Percentiles rank a stretch among this genome's conserved stretches.
Evolutionary conservation across 2,797 vertebrate genomes (phyloP).

Genomic region (Pampus argenteus): DNA sequence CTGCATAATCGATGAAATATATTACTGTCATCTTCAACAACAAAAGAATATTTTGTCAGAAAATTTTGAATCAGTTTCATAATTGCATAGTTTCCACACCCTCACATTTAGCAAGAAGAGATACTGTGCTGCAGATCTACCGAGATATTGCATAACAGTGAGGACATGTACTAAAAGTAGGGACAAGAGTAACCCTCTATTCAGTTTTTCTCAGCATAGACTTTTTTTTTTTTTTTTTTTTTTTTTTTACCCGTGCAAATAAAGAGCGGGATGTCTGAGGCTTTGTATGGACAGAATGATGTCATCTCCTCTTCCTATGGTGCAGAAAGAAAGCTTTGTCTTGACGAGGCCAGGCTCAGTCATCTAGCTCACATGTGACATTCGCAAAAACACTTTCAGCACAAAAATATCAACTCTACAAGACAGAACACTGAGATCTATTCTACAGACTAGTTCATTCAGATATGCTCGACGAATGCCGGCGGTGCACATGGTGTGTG

Average conservation of each 20-base stretch:
- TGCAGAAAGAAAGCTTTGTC: constrained; percentile 85
- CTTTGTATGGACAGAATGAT: constrained; percentile 81
- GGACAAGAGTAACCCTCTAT: constrained; percentile 48
- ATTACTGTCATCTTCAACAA: not conserved
- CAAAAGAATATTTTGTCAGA: not conserved
- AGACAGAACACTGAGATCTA: constrained; percentile 32
- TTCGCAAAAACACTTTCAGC: constrained; percentile 64
- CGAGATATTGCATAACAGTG: constrained; percentile 30
- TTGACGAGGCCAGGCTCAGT: constrained; percentile 64
- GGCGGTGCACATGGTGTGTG: constrained; percentile 9
- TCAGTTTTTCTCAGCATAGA: constrained; percentile 39
- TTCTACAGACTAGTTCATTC: constrained; percentile 35
- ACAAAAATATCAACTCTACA: constrained; percentile 56
- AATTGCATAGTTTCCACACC: constrained; percentile 24
- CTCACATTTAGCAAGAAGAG: constrained; percentile 19
- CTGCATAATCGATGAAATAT: not conserved
- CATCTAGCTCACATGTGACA: constrained; percentile 77
- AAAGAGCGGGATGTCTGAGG: constrained; percentile 72
- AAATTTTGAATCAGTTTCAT: not conserved
- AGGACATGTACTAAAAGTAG: constrained; percentile 34
- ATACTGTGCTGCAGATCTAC: constrained; percentile 18
- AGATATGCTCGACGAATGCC: constrained; percentile 15
- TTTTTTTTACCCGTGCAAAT: constrained; percentile 46
- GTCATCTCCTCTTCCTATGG: constrained; percentile 85
- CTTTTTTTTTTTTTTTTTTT: constrained; percentile 39